Evolutionary conservation across 1,140 invertebrate species (phyloP), one percentile per base, ranked within the genome.

Genomic region (Lasaia peninsularis): DNA sequence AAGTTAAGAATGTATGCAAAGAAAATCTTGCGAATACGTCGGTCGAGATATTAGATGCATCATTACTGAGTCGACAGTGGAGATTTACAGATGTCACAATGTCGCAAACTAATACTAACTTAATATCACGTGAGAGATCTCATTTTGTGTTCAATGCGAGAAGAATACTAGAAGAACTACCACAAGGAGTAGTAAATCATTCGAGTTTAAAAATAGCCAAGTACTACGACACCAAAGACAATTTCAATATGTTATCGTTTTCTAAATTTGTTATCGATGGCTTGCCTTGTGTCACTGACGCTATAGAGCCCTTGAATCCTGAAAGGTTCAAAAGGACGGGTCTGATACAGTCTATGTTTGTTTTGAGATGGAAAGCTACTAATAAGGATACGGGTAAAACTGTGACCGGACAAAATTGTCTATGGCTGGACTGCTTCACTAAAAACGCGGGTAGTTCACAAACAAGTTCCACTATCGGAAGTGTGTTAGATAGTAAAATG

Each of bases 311-410:
- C 9, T 52, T 63, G 31, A 71, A 64, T 7, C 35, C 50, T 20
- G 52, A 68, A 18, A 16, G 14, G 11, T 60, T 63, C 7, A 69
- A 65, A n/a, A 70, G 40, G 24, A 55, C 64, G 40, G 82, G 78
- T 10, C 71, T 84, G 5, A 88, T 90, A 58, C 75, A 82, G 54
- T 89, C 88, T 1, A 90, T 89, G 67, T 78, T 92, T 59, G 73
- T 92, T 11, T 72, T 92, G 11, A 78, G 90, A 69, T 92, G 91
- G 91, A 90, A 86, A 62, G 90, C 88, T 5, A 71, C 88, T 52
- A 76, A 82, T 55, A 78, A 77, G 48, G 72, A 77, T 1, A 82
- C 68, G 51, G 80, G 77, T 14, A 75, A 76, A 58, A 70, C 79
- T 8, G 85, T 85, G 7, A 67, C 89, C 31, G 91, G 91, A 0